phyloP scores from a whole-genome alignment of 2,888 invertebrate genomes.

The Torymus auratus region DNA sequence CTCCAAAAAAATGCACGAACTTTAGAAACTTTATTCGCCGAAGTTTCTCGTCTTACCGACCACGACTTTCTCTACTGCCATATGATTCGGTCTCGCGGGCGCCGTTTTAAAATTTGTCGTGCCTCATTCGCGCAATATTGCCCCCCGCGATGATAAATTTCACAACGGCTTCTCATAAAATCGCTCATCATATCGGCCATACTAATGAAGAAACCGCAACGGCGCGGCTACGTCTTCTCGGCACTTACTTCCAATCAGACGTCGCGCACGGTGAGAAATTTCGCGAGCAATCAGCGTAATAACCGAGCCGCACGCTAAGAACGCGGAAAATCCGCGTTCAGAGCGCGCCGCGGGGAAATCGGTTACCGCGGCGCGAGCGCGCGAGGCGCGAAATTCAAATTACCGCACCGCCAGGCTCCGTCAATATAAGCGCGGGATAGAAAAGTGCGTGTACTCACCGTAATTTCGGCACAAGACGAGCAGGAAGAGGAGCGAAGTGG shows the following conservation, averaged over 20 bases:
- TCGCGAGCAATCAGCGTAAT: neutral
- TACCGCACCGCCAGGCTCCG: neutral
- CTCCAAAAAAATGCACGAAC: neutral
- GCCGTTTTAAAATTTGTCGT: constrained; percentile 19
- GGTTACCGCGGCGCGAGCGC: neutral
- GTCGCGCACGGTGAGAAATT: neutral
- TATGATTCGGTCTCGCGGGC: constrained; percentile 23
- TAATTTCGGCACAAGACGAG: constrained; percentile 62
- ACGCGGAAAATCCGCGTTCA: constrained; percentile 29
- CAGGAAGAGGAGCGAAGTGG: constrained; percentile 63
- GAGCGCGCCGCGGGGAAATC: neutral
- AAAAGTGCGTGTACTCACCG: constrained; percentile 66
- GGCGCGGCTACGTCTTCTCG: too few relatives aligned
- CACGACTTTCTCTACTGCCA: constrained; percentile 50
- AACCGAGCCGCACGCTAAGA: neutral
- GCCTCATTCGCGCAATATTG: neutral
- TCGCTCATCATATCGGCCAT: neutral
- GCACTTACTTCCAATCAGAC: neutral
- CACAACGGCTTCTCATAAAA: too few relatives aligned
- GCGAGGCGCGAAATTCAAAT: constrained; percentile 29
- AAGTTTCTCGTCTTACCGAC: constrained; percentile 48
- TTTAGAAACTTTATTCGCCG: constrained; percentile 39
- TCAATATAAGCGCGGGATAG: neutral
- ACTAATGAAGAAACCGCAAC: neutral
- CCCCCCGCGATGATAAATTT: too few relatives aligned